Evolutionary conservation across 1,140 invertebrate genomes (phyloP), one percentile per base, ranked within the genome.

Genomic region (Sarcophaga bullata): DNA sequence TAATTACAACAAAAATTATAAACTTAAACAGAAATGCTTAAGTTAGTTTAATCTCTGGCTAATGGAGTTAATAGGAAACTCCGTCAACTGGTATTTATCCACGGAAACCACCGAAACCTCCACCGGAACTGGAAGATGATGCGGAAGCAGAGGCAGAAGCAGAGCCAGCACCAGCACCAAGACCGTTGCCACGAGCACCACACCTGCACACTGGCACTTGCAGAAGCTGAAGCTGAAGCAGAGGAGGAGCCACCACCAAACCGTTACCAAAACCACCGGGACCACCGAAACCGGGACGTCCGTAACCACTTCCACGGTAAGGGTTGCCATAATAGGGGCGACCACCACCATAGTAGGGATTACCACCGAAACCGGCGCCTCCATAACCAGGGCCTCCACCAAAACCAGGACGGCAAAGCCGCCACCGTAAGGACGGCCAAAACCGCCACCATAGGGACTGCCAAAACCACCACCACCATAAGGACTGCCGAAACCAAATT

Each of bases 401-500:
- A n/a, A 80, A 83, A 2, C 81, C 73, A 13, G 73, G 81, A 5
- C 81, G 73, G 6, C 82, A 47, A 37, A 37, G 50, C 82, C 82
- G 25, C 47, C 73, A 58, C 73, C 73, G 46, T 73, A 73, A 47
- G 73, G 49, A n/a, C 81, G 73, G 6, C 81, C 82, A 47, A 37
- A 37, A 72, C 82, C 82, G 25, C 47, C 73, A 58, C 73, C 73
- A 46, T 73, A 73, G n/a, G 73, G 49, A n/a, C n/a, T 11, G 19
- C 52, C 58, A 17, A 11, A 19, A 50, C 76, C 54, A 52, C 54
- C 76, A n/a, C 48, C 48, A 19, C 75, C 75, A 25, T 58, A 49
- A 62, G 81, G 81, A 10, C 81, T 17, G 13, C 81, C 80, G 10
- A 80, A 81, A 54, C 62, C 68, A 49, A 82, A 84, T 75, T 84